phyloP scores from a whole-genome alignment of 1,140 invertebrate genomes.

The Proales similis region DNA sequence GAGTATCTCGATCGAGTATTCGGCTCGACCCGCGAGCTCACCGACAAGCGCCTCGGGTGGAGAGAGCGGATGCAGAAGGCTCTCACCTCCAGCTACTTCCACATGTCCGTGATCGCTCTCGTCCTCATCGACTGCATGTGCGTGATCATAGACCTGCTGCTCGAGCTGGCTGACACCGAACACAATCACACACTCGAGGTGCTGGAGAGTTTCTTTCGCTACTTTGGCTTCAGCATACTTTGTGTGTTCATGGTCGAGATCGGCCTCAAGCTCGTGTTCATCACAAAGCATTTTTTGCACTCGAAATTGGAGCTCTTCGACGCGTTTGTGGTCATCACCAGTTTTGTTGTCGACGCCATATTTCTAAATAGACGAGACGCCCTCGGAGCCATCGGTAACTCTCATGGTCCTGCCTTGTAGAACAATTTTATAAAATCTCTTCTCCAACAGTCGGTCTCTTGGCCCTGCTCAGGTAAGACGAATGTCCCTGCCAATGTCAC shows the following conservation, averaged over 20 bases:
- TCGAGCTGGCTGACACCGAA: slow-evolving; percentile 16
- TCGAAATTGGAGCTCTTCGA: slow-evolving; percentile 31
- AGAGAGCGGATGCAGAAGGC: slow-evolving; percentile 9
- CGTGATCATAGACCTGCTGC: slow-evolving; percentile 12
- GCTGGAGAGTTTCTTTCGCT: background rate
- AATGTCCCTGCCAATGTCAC: no score
- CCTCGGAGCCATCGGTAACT: slow-evolving; percentile 6
- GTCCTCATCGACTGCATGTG: slow-evolving; percentile 19
- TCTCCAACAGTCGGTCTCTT: background rate
- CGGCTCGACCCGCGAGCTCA: slow-evolving; percentile 7
- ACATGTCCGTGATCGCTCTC: slow-evolving; percentile 11
- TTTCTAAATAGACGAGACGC: background rate
- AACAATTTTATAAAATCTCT: background rate
- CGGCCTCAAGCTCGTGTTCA: slow-evolving; percentile 2
- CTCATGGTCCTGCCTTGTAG: slow-evolving; percentile 14
- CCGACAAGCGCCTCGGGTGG: background rate
- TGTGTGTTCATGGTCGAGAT: slow-evolving; percentile 29
- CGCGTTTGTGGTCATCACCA: slow-evolving; percentile 8
- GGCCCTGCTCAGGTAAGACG: background rate
- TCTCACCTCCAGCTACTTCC: slow-evolving; percentile 18
- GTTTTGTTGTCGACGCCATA: slow-evolving; percentile 30
- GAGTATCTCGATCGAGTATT: slow-evolving; percentile 10
- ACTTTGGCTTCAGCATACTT: slow-evolving; percentile 17
- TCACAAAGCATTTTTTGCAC: slow-evolving; percentile 1
- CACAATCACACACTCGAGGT: slow-evolving; percentile 1